Evolutionary conservation across 2,888 invertebrate species (phyloP).

Genomic region (Pyrrhia umbra): DNA sequence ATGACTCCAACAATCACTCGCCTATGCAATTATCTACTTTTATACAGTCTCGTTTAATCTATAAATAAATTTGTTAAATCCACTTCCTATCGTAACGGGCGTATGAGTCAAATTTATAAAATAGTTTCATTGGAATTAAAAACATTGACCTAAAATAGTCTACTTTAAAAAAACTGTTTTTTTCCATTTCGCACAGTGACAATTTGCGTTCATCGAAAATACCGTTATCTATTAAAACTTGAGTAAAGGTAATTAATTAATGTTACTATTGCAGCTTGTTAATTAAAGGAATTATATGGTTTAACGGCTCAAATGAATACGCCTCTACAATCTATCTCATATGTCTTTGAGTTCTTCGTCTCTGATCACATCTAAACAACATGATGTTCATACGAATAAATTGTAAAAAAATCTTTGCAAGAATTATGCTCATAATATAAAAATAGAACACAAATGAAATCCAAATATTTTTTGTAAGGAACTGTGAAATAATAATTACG

Average conservation of each 20-base stretch:
- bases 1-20: conserved; percentile 37
- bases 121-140: conserved; percentile 11
- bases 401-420: neutral
- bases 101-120: conserved; percentile 24
- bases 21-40: conserved; percentile 36
- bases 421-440: neutral
- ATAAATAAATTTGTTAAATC: conserved; percentile 21
- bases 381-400: neutral
- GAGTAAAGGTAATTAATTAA: too few relatives aligned
- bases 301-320: too few relatives aligned
- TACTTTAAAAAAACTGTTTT: too few relatives aligned
- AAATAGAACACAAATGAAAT: neutral
- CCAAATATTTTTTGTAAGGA: neutral
- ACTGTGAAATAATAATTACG: neutral
- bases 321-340: too few relatives aligned
- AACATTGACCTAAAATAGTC: too few relatives aligned
- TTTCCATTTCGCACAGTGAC: too few relatives aligned
- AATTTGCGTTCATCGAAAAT: too few relatives aligned
- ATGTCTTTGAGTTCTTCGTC: too few relatives aligned
- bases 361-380: too few relatives aligned
- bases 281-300: too few relatives aligned
- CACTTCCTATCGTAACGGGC: conserved; percentile 43
- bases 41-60: conserved; percentile 22
- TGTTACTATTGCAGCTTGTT: too few relatives aligned
- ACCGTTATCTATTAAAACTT: too few relatives aligned